Percentiles rank a stretch among this genome's conserved stretches.
Conservation (phyloP, 2,888 invertebrate genomes). For the Rhamnusium bicolor region DNA sequence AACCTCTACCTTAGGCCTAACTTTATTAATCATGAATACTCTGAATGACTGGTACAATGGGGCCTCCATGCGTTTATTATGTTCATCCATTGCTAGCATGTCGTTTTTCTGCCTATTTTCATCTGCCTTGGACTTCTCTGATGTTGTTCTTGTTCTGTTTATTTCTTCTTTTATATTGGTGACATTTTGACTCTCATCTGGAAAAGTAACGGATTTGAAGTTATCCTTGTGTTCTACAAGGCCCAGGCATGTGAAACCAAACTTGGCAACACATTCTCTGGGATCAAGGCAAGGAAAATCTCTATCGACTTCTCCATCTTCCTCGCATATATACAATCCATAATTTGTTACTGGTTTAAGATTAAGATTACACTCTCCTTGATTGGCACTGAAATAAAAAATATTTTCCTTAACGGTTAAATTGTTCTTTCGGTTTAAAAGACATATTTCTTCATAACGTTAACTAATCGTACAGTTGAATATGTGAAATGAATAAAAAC, state of each 20-base stretch:
- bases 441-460: too few relatives aligned
- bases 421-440: too few relatives aligned
- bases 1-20: conserved; percentile 87
- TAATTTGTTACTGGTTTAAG: conserved; percentile 82
- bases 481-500: too few relatives aligned
- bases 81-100: conserved; percentile 70
- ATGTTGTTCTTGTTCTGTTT: conserved; percentile 40
- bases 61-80: conserved; percentile 87
- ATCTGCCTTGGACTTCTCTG: conserved; percentile 58
- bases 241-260: conserved; percentile 91
- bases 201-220: conserved; percentile 68
- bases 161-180: conserved; percentile 24
- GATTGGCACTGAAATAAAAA: conserved; percentile 73
- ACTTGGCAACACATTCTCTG: conserved; percentile 92
- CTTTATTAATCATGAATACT: conserved; percentile 85
- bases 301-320: conserved; percentile 94
- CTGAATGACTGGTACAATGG: conserved; percentile 89
- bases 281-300: conserved; percentile 94
- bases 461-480: too few relatives aligned
- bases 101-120: conserved; percentile 70
- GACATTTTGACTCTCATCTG: conserved; percentile 34
- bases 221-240: conserved; percentile 82
- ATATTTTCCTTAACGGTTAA: too few relatives aligned
- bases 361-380: conserved; percentile 73
- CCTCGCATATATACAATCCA: conserved; percentile 94